Percentiles rank a stretch among this genome's conserved stretches.
phyloP scores from a whole-genome alignment of 2,888 invertebrate species.

The Scrobipalpa costella region DNA sequence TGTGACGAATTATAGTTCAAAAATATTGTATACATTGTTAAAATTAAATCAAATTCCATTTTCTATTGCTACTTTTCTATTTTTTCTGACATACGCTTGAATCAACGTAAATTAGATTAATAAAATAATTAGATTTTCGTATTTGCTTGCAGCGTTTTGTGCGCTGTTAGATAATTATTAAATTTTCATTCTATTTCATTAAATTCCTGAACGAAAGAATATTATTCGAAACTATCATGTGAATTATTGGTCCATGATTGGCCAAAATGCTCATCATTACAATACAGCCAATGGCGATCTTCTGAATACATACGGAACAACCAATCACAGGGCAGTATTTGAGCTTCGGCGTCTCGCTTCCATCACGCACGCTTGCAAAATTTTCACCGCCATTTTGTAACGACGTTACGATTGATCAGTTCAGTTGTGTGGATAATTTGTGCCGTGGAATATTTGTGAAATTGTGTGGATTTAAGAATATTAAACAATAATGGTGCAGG shows the following conservation, averaged over 20 bases:
- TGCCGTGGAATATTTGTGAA: slow-evolving; percentile 17
- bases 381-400: slow-evolving; percentile 31
- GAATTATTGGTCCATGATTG: too few relatives aligned
- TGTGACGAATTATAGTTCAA: too few relatives aligned
- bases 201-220: neutral
- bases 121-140: too few relatives aligned
- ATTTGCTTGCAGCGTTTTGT: too few relatives aligned
- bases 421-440: slow-evolving; percentile 25
- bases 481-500: slow-evolving; percentile 66
- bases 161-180: too few relatives aligned
- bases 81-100: too few relatives aligned
- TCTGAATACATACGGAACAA: neutral
- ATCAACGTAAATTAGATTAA: too few relatives aligned
- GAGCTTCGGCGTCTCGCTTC: neutral
- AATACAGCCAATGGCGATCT: neutral
- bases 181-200: too few relatives aligned
- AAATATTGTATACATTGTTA: too few relatives aligned
- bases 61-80: too few relatives aligned
- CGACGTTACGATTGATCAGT: slow-evolving; percentile 20
- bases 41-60: too few relatives aligned
- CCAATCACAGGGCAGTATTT: neutral
- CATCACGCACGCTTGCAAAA: neutral
- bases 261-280: neutral
- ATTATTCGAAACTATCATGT: neutral
- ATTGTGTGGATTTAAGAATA: slow-evolving; percentile 24